These are phyloP conservation scores for Chunga burmeisteri DNA, from an alignment of 2,113 vertebrate genomes.

Conservation along the genomic window DNA sequence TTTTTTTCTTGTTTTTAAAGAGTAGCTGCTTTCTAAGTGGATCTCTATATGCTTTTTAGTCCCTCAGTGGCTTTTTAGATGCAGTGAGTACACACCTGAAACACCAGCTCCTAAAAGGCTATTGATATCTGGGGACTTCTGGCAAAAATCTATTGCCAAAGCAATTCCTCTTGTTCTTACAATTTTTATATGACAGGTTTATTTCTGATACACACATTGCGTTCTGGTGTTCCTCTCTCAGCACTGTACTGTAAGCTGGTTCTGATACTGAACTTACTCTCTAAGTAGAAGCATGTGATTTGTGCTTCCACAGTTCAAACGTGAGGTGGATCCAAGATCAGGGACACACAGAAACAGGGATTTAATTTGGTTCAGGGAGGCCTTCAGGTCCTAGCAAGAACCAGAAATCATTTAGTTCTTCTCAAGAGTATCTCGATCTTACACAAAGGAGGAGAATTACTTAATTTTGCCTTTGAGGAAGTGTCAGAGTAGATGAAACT, in stretches of 20 bases:
- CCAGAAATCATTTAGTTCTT: neutral
- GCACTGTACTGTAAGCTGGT: neutral
- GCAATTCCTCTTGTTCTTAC: neutral
- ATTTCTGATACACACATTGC: neutral
- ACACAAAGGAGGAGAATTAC: neutral
- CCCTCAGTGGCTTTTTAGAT: neutral
- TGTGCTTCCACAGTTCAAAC: neutral
- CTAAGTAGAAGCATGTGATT: neutral
- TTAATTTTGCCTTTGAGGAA: neutral
- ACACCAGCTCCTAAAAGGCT: neutral
- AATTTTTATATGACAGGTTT: neutral
- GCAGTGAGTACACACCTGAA: neutral
- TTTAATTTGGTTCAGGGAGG: neutral
- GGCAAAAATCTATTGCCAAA: neutral
- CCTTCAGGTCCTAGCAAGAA: neutral
- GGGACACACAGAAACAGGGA: neutral
- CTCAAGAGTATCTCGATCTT: rapidly evolving
- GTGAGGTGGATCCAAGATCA: neutral
- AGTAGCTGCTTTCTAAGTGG: neutral
- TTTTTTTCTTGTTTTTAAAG: neutral
- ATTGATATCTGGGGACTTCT: neutral
- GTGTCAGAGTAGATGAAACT: neutral
- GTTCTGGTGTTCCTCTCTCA: neutral
- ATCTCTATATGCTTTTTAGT: neutral
- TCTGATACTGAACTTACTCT: neutral